Evolutionary conservation across 2,113 vertebrate genomes (phyloP), one percentile per base, ranked within the genome.

Genomic region (Pyrgilauda ruficollis): DNA sequence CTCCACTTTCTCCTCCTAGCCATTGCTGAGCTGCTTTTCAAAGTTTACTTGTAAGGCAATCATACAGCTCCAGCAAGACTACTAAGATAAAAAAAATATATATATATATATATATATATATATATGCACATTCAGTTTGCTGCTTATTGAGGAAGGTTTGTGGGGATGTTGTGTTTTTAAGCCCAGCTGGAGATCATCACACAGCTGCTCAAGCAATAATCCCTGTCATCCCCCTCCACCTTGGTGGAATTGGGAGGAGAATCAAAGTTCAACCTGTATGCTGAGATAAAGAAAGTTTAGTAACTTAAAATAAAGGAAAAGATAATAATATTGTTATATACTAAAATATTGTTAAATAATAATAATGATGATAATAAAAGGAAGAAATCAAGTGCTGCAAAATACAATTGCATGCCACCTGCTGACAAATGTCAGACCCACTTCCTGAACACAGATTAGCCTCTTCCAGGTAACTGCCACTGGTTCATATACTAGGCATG

Each of bases 191-290:
- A 53, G 39, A 53, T 39, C 33, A 69, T 23, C 33, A 39, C 18
- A 44, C 9, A 50, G 63, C 28, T 43, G 35, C 31, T 87, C 19
- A 8, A 61, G 27, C 37, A 61, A 46, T 39, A 69, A 15, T 52
- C 27, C 18, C 46, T 61, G 61, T 61, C 22, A 37, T 77, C 3
- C 10, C 9, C 1, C 22, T 0, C 5, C 1, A 3, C 5, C 27
- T 9, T 3, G 1, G 33, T 37, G 18, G 27, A 69, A 46, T 0
- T 33, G 27, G 22, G 27, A 61, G 15, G 4, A 53, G 33, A 62
- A 61, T 69, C 33, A 28, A 53, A 61, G 27, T 37, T 61, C n/a
- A 53, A 28, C 8, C 27, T 53, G 15, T 33, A 23, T 33, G 12
- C 39, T 61, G 47, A 28, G 15, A 37, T 28, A 22, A 61, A 18